A percentile compares a stretch with the other conserved stretches of the same genome.
Evolutionary conservation across 2,888 invertebrate species (phyloP).

Genomic region (Stictocephala bisonia): DNA sequence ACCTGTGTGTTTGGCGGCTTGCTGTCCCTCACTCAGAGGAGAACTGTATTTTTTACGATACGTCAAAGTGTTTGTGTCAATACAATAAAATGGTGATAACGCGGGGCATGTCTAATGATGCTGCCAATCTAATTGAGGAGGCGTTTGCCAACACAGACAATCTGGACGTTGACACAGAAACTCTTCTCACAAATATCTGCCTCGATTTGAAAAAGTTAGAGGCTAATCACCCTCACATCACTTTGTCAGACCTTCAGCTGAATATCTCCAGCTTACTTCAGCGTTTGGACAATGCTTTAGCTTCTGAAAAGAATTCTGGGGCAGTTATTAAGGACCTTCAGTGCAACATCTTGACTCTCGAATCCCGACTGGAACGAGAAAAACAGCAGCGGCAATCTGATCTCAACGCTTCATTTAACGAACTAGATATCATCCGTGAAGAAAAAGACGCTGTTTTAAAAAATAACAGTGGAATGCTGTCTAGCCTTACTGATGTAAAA

Average conservation of each 20-base stretch:
- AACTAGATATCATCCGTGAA: conserved; percentile 2
- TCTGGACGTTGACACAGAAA: conserved; percentile 2
- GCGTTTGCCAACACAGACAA: not conserved
- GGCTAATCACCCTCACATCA: conserved; percentile 14
- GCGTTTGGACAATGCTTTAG: conserved; percentile 7
- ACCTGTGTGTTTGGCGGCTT: not conserved
- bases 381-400: not conserved
- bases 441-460: too few species aligned
- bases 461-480: not conserved
- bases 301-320: not conserved
- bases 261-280: conserved; percentile 4
- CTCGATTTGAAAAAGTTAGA: conserved; percentile 1
- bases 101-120: not conserved
- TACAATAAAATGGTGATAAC: conserved; percentile 1
- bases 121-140: conserved; percentile 1
- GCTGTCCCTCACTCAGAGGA: not conserved
- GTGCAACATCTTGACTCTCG: not conserved
- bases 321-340: not conserved
- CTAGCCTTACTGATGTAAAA: conserved; percentile 1
- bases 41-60: not conserved
- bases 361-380: not conserved
- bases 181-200: not conserved
- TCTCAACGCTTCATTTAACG: conserved; percentile 3
- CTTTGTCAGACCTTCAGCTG: not conserved
- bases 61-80: not conserved